Base-by-base conservation (phyloP, 2,113 vertebrate species). In the Epinephelus lanceolatus region DNA sequence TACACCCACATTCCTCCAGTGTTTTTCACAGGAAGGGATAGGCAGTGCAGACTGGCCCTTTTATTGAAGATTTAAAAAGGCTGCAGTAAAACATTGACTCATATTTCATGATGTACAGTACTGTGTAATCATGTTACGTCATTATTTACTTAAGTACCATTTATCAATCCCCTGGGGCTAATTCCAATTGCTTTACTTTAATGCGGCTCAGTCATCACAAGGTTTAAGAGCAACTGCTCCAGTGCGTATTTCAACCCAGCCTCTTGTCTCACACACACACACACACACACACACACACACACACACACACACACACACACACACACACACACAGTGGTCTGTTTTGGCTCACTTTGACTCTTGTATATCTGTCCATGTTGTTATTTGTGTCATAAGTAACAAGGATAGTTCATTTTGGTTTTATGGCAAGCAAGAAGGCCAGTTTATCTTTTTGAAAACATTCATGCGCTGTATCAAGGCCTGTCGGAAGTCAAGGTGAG, bases 1-100 rank as follows among this genome's bases (percentile, higher is more conserved):
- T 57, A 77, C 82, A 71, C 88, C 78, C 86, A 78, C 89, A 91
- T 95, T 92, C 88, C 61, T 82, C 45, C 91, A 85, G 91, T 78
- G 66, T 86, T 81, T 13, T 65, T 76, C 62, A 63, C 66, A 71
- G 62, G 18, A 25, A 71, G 62, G 65, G 42, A 17, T 18, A 1
- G 66, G 33, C 60, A 40, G 49, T n/a, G 49, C 60, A 65, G 67
- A 75, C 65, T 12, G 42, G 40, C 6, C 37, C 65, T 25, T 30
- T 37, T n/a, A 40, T 66, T 53, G 2, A 5, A 19, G 45, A 49
- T 67, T 5, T 2, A 23, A 55, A 23, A 66, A 49, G 33, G 23
- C 45, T 0, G 8, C 60, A 74, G 10, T 73, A 18, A 71, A 82
- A 74, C 42, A 56, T 53, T 74, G 65, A 83, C 55, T 83, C 84